Evolutionary conservation across 2,888 invertebrate genomes (phyloP), one percentile per base, ranked within the genome.

Genomic region (Laothoe populi): DNA sequence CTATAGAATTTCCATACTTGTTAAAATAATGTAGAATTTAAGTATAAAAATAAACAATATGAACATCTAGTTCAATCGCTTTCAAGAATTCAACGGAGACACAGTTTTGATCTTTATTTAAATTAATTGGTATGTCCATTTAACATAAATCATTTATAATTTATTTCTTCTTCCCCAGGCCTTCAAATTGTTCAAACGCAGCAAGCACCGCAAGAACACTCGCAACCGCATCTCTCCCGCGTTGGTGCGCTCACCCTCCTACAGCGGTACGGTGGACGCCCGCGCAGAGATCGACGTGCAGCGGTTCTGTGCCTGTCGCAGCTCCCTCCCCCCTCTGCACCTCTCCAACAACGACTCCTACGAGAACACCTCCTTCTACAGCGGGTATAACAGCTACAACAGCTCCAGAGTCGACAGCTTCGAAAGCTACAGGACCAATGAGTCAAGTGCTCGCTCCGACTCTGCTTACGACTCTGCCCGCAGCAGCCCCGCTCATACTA

Each of bases 381-480:
- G 82, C 70, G 84, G 85, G 69, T 89, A 83, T 67, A 86, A 87
- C 68, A 90, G 89, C 73, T 89, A 71, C 60, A 80, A 81, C 62
- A 88, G 86, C 69, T 90, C 88, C 0, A 74, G 84, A 38, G 81
- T 86, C 45, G 83, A 86, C 48, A 88, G 88, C 66, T 59, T 88
- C 0, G 82, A 82, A 38, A 84, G 84, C 61, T 87, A 83, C 64
- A 78, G 78, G 1, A 79, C 80, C 0, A 77, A 82, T n/a, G 81
- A 84, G 1, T 86, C 84, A 0, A 82, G 82, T 53, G 35, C 53
- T 70, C 73, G 87, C 0, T 86, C 89, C 0, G 93, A 93, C 67
- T 93, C 93, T 0, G 93, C 93, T 0, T 93, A 93, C 63, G 88
- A 90, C 46, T 92, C 92, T 0, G 85, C 87, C 0, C 72, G 89